These are phyloP conservation scores for Leptinotarsa texana DNA, from an alignment of 1,140 invertebrate species.

Conservation along the genomic window DNA sequence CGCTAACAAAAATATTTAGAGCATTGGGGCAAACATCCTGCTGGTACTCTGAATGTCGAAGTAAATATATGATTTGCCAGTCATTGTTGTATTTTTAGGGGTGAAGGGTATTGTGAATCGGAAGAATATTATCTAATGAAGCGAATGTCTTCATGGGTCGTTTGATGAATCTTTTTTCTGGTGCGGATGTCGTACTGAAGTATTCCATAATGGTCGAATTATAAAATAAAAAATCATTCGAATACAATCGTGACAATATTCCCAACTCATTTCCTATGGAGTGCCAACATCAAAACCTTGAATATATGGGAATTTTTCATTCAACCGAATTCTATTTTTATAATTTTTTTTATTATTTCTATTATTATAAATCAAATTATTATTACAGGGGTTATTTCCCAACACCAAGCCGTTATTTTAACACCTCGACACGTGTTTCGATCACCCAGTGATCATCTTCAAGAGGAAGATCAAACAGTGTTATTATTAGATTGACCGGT, in stretches of 20 bases:
- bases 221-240: not conserved
- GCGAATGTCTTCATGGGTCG: constrained; percentile 24
- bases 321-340: too few species aligned
- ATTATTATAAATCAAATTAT: too few species aligned
- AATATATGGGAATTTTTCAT: too few species aligned
- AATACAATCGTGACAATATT: not conserved
- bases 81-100: constrained; percentile 33
- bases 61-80: constrained; percentile 35
- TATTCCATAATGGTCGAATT: not conserved
- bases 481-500: too few species aligned
- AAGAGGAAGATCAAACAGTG: too few species aligned
- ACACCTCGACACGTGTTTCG: too few species aligned
- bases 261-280: not conserved
- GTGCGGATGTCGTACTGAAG: not conserved
- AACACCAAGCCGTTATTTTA: too few species aligned
- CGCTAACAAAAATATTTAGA: constrained; percentile 43
- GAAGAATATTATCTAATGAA: constrained; percentile 37
- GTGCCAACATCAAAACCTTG: too few species aligned
- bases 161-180: constrained; percentile 10
- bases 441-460: too few species aligned
- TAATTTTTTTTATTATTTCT: too few species aligned
- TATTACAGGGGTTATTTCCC: too few species aligned
- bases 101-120: constrained; percentile 33
- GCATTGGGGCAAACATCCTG: constrained; percentile 40
- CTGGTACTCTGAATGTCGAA: constrained; percentile 23